Base-by-base conservation (phyloP, 2,888 invertebrate genomes). In the Palloptera scutellata region DNA sequence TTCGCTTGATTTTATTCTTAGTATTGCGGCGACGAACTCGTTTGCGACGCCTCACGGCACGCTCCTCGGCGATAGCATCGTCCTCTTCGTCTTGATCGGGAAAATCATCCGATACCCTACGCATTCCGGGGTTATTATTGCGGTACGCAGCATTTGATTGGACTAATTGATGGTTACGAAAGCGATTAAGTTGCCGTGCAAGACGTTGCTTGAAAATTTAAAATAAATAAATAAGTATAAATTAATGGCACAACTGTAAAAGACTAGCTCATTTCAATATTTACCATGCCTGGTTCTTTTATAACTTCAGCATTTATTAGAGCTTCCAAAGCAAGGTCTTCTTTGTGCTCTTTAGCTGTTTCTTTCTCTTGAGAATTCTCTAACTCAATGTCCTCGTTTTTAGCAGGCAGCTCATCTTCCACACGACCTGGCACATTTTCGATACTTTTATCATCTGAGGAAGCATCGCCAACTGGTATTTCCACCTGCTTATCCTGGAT, bases 31-130 rank as follows among this genome's bases (percentile, higher is more conserved):
- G 69, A 17, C 71, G 74, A 19, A 75, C 52, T 42, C 75, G 75
- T 45, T 73, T 70, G n/a, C 74, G 73, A 15, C 73, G 74, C 2
- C 75, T 74, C 20, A 75, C 57, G 3, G 75, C 73, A 9, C 76
- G 75, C 51, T 74, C 75, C 43, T 76, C 75, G 15, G 70, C 68
- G 5, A 70, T 19, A 4, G 62, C 67, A 15, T 69, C 69, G 8
- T 66, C 66, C 6, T 64, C 60, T 13, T 69, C 63, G 0, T 69
- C 68, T 1, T 61, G 20, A 11, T 59, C 59, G 11, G 30, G 15
- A 17, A 40, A 51, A n/a, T 61, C 20, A 1, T 51, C 55, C 1
- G 53, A 30, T 0, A 51, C 43, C 11, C 54, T 54, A 17, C 58
- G 45, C 17, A 20, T 0, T 1, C 41, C 41, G 13, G 19, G 12